Evolutionary conservation across 64 coral and sea anemone species (phyloP), one percentile per base, ranked within the genome.

Genomic region (Astreopora myriophthalma): DNA sequence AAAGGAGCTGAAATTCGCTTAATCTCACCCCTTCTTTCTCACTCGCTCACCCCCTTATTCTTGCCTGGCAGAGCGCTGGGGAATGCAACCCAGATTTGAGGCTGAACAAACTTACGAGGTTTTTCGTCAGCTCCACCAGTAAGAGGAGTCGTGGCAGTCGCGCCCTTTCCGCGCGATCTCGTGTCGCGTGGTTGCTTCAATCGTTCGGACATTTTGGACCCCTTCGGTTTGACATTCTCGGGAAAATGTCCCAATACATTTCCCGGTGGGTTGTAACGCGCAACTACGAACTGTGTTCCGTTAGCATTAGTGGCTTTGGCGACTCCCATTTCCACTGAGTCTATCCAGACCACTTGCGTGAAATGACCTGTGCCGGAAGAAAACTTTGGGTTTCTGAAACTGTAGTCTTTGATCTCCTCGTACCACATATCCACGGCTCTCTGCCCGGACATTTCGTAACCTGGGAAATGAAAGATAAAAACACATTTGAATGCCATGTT

Each of bases 341-440:
- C 94, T 19, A 95, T 68, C 97, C 97, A 99, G 13, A 99, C 82
- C 3, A 96, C 93, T 28, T 99, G 97, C 20, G 97, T 99, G 40
- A 99, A 99, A 70, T 99, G 97, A 11, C 97, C 97, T 13, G 97
- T 99, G 5, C 91, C 91, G 1, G 97, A 93, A 3, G 90, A 73
- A 58, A 99, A 99, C 13, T 90, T 86, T 0, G 97, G 97, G 57
- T 96, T 99, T 24, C 74, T 86, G 82, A 93, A 99, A 39, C 65
- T 86, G 39, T 99, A 99, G 74, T 99, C 92, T 46, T 96, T 95
- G 32, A 99, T 93, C 83, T 99, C 97, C 36, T 99, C 97, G 20
- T 99, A 99, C 97, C 97, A 99, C 97, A 99, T 99, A 72, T 99
- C 97, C 14, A 91, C 84, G 0, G 97, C 68, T 34, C 97, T 74